These are phyloP conservation scores for Poeciliopsis prolifica DNA, from an alignment of 2,113 vertebrate genomes.

Conservation along the genomic window DNA sequence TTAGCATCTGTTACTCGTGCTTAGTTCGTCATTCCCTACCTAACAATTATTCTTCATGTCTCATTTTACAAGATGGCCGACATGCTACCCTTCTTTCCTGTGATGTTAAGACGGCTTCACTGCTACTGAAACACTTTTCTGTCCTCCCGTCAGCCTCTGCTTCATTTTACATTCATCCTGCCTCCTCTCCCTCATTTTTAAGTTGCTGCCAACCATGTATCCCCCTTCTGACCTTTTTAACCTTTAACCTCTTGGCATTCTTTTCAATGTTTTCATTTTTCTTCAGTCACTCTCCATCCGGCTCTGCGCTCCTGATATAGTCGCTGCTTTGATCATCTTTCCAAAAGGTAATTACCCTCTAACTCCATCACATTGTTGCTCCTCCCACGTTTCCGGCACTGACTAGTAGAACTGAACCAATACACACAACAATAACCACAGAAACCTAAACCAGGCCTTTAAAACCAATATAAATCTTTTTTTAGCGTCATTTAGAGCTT, in stretches of 20 bases:
- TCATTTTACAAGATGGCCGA: conserved; percentile 14
- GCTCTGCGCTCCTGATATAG: conserved; percentile 15
- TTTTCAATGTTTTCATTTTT: conserved; percentile 29
- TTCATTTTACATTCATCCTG: conserved; percentile 50
- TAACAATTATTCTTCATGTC: conserved; percentile 18
- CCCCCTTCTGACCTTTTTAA: conserved; percentile 32
- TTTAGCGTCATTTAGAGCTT: no score
- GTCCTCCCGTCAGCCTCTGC: conserved; percentile 35
- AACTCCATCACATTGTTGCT: conserved; percentile 12
- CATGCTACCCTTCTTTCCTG: conserved; percentile 5
- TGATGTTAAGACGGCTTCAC: conserved; percentile 22
- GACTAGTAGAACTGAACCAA: conserved; percentile 9
- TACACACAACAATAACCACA: background rate
- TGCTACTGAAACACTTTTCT: conserved; percentile 50
- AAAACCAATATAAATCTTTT: no score
- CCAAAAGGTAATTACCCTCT: conserved; percentile 35
- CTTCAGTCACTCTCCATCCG: conserved; percentile 39
- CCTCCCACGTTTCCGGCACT: conserved; percentile 15
- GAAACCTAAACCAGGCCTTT: no score
- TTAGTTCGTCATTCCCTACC: conserved; percentile 9
- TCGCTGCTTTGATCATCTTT: conserved; percentile 41
- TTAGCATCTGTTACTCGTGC: background rate
- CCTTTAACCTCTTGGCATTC: conserved; percentile 32
- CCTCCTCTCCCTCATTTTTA: conserved; percentile 19
- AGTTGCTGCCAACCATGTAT: background rate